Conservation (phyloP, 2,113 vertebrate genomes). For the Xiphophorus maculatus region DNA sequence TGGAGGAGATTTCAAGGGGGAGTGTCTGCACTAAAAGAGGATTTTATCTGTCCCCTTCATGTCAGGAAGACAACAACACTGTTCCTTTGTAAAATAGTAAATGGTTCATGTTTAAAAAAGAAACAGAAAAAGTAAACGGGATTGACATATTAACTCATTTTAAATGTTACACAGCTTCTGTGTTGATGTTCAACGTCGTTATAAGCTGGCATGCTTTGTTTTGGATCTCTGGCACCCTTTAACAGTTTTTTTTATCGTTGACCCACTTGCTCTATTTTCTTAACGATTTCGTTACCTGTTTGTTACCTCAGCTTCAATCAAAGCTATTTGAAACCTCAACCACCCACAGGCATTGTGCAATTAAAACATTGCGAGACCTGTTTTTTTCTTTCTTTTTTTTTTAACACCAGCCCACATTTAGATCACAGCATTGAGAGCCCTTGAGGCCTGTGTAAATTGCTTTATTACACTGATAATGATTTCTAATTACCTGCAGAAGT, state of each 20-base stretch:
- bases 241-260: constrained; percentile 13
- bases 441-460: constrained; percentile 43
- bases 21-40: background rate
- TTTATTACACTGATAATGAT: constrained; percentile 58
- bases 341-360: constrained; percentile 60
- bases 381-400: constrained; percentile 45
- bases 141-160: background rate
- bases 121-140: background rate
- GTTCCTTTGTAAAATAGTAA: background rate
- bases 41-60: constrained; percentile 5
- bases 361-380: constrained; percentile 67
- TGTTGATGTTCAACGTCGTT: constrained; percentile 1
- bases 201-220: constrained; percentile 5
- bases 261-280: constrained; percentile 48
- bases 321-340: constrained; percentile 68
- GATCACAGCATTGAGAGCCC: constrained; percentile 45
- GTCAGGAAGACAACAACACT: background rate
- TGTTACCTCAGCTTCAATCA: constrained; percentile 68
- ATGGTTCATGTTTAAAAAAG: background rate
- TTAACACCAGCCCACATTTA: constrained; percentile 42
- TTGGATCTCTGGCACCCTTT: constrained; percentile 31
- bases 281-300: constrained; percentile 66
- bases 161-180: background rate
- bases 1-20: constrained; percentile 21
- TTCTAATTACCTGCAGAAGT: constrained; percentile 64